phyloP scores from a whole-genome alignment of 2,888 invertebrate genomes.

The Gymnoscelis rufifasciata region DNA sequence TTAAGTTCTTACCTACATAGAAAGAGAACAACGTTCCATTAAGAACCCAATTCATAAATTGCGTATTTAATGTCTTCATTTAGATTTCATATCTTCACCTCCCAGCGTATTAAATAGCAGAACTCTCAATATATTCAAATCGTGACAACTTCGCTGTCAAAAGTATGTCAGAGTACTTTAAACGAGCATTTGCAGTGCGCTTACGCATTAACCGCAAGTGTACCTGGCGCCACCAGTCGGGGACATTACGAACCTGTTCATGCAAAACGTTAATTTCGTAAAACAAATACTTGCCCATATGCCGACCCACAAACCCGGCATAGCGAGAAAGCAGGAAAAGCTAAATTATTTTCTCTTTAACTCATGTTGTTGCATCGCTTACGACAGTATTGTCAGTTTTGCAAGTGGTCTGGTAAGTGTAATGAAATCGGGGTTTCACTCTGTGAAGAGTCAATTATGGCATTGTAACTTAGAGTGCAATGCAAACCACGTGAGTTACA shows the following conservation, averaged over 20 bases:
- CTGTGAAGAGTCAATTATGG: background rate
- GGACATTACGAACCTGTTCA: slow-evolving; percentile 60
- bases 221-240: slow-evolving; percentile 50
- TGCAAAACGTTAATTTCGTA: slow-evolving; percentile 59
- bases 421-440: background rate
- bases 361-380: slow-evolving; percentile 17
- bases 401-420: slow-evolving; percentile 3
- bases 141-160: slow-evolving; percentile 35
- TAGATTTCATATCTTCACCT: too few relatives aligned
- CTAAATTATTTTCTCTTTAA: slow-evolving; percentile 49
- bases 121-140: slow-evolving; percentile 20
- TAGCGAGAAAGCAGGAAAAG: slow-evolving; percentile 59
- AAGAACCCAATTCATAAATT: too few relatives aligned
- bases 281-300: slow-evolving; percentile 50
- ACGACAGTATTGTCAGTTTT: slow-evolving; percentile 8
- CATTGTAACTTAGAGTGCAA: background rate
- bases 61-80: too few relatives aligned
- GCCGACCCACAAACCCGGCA: slow-evolving; percentile 51
- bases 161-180: slow-evolving; percentile 68
- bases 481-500: too few relatives aligned
- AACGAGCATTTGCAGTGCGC: slow-evolving; percentile 52
- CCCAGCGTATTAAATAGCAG: slow-evolving; percentile 1
- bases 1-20: too few relatives aligned
- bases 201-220: slow-evolving; percentile 67
- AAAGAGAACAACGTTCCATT: too few relatives aligned